Evolutionary conservation across 1,140 invertebrate genomes (phyloP), one percentile per base, ranked within the genome.

Genomic region (Bombus pyrosoma): DNA sequence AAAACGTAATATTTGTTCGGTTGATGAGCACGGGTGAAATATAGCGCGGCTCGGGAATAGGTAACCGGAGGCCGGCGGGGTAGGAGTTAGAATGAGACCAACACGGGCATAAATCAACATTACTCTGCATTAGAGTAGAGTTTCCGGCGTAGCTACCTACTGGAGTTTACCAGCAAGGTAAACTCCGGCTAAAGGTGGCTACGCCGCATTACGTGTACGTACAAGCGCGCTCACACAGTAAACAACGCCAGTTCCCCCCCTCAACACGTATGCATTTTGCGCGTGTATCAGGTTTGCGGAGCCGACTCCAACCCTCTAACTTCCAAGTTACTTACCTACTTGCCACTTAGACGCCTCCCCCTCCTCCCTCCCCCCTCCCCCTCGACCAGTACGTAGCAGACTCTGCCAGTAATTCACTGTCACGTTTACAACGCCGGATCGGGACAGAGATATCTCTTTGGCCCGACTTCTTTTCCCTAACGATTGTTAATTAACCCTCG

Each of bases 61-160:
- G 84, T 81, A 84, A 86, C 81, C 81, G 83, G 73, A 43, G 82
- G 62, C 59, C 25, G 25, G 81, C 57, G 76, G 87, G 88, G 72
- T 22, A 18, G 32, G 83, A 57, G 85, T 85, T 83, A 88, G 90
- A 91, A 92, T 84, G 91, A 92, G 91, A 92, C 86, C 92, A 91
- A 89, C 90, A 87, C 87, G 41, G 68, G 53, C 89, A 93, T 95
- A 95, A 95, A 95, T 95, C 95, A 95, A 94, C 94, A 95, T 95
- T 95, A 95, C 93, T 94, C 93, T 94, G 93, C 92, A 94, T 95
- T 95, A 95, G 92, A 93, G 92, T 91, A 90, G 93, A 95, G 93
- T 95, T 95, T 91, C 88, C 86, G 82, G 83, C 83, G 91, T 92
- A 89, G 92, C 87, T 92, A 92, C 87, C 92, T 93, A 91, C 90